phyloP scores from a whole-genome alignment of 2,888 invertebrate species.

The Desoria tigrina region DNA sequence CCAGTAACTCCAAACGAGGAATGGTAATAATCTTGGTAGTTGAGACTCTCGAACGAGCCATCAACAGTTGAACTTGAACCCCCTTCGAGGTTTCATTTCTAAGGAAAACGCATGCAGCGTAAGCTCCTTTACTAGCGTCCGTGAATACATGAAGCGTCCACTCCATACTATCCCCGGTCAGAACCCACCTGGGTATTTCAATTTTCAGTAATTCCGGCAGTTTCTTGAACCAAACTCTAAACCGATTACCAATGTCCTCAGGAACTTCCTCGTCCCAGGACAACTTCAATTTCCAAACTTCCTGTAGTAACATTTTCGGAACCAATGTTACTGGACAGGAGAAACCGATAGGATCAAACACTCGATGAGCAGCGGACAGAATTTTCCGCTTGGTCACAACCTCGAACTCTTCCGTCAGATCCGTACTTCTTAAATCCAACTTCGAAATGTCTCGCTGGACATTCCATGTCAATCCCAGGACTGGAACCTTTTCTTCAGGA shows the following conservation, averaged over 20 bases:
- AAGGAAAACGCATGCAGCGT: constrained; percentile 53
- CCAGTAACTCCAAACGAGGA: constrained; percentile 55
- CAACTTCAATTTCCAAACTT: constrained; percentile 29
- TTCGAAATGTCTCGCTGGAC: constrained; percentile 30
- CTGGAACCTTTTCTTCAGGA: too few relatives aligned
- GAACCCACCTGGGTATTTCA: constrained; percentile 46
- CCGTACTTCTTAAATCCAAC: constrained; percentile 8
- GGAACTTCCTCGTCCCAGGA: constrained; percentile 34
- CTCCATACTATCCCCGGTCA: background rate
- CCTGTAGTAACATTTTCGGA: background rate
- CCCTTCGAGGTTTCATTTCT: constrained; percentile 30
- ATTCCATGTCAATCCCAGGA: constrained; percentile 31
- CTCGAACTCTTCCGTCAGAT: background rate
- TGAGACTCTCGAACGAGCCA: constrained; percentile 54
- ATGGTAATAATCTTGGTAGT: constrained; percentile 53
- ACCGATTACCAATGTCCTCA: constrained; percentile 22
- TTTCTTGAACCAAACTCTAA: constrained; percentile 42
- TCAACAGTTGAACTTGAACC: constrained; percentile 47
- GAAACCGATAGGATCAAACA: background rate
- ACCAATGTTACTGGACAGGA: background rate
- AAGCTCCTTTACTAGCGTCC: constrained; percentile 54
- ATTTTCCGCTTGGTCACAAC: background rate
- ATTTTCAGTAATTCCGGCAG: constrained; percentile 40
- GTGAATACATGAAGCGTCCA: constrained; percentile 53
- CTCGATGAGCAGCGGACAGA: background rate